Evolutionary conservation across 2,888 invertebrate species (phyloP), one percentile per base, ranked within the genome.

Genomic region (Dryobota labecula): DNA sequence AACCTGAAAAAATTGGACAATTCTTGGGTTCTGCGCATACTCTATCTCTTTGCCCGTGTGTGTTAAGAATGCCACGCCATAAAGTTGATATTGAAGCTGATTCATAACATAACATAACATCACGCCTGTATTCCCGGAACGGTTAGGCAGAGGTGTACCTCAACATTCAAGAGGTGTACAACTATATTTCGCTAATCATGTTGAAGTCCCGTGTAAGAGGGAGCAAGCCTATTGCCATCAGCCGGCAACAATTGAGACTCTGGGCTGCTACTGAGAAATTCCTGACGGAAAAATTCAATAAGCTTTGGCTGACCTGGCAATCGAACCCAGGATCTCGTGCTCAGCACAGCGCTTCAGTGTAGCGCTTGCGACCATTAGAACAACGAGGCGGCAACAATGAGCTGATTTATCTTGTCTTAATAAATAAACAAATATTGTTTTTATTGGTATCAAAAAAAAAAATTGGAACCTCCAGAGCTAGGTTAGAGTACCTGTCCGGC

Each of bases 1-100:
- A 84, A 2, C 89, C 89, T 89, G 68, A 13, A 43, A 53, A 24
- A 24, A 27, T 15, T 15, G 27, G 27, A 13, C 15, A 24, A 8
- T 15, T 24, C 7, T 51, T 51, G 18, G 8, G 27, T 27, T 18
- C 8, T 9, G 51, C 18, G 27, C 27, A 51, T 27, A 15, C 51
- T 7, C 2, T 24, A 24, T 7, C 24, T 27, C 27, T 51, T 51
- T 27, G 18, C 27, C n/a, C n/a, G n/a, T 41, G 4, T 41, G 15
- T n/a, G 47, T n/a, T 36, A 11, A 3, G 9, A 9, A 47, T 20
- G 47, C n/a, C 15, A 24, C 13, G 13, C n/a, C 49, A 13, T 49
- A 13, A n/a, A n/a, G 36, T 36, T 9, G 11, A n/a, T 47, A 47
- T 11, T n/a, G 11, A 4, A 47, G 5, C n/a, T 11, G 5, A n/a